A percentile compares a stretch with the other conserved stretches of the same genome.
Conservation (phyloP, 2,888 invertebrate genomes). For the Morinoia aosen region DNA sequence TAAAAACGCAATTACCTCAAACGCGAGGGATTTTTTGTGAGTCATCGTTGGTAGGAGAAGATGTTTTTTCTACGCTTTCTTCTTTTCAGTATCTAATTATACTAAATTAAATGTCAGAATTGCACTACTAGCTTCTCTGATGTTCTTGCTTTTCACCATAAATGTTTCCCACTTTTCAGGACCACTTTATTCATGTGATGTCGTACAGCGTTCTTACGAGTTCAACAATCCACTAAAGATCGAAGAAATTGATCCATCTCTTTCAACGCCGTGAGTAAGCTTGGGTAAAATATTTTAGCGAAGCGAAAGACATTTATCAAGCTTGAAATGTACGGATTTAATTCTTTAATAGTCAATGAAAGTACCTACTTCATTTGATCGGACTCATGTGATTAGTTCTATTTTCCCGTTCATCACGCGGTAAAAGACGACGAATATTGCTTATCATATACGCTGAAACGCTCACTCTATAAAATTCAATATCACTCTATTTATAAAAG, state of each 20-base stretch:
- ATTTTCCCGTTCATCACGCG: too few species aligned
- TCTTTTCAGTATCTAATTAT: not conserved
- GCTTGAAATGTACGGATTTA: not conserved
- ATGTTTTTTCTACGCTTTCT: not conserved
- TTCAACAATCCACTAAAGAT: constrained; percentile 68
- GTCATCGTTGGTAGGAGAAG: not conserved
- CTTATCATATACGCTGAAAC: too few species aligned
- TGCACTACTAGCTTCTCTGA: not conserved
- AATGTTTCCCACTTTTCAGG: constrained; percentile 27
- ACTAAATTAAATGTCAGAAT: not conserved
- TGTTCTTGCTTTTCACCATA: not conserved
- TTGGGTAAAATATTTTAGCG: not conserved
- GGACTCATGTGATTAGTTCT: not conserved
- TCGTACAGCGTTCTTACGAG: constrained; percentile 59
- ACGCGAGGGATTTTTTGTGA: too few species aligned
- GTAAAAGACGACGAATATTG: too few species aligned
- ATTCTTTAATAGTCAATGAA: not conserved
- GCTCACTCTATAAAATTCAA: too few species aligned
- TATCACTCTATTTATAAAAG: too few species aligned
- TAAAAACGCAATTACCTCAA: not conserved
- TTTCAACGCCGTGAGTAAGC: constrained; percentile 23
- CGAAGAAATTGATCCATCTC: not conserved
- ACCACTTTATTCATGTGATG: constrained; percentile 49
- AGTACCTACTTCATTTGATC: not conserved
- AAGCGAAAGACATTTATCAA: not conserved